Evolutionary conservation across 2,888 invertebrate genomes (phyloP), one percentile per base, ranked within the genome.

Genomic region (Limnephilus rhombicus): DNA sequence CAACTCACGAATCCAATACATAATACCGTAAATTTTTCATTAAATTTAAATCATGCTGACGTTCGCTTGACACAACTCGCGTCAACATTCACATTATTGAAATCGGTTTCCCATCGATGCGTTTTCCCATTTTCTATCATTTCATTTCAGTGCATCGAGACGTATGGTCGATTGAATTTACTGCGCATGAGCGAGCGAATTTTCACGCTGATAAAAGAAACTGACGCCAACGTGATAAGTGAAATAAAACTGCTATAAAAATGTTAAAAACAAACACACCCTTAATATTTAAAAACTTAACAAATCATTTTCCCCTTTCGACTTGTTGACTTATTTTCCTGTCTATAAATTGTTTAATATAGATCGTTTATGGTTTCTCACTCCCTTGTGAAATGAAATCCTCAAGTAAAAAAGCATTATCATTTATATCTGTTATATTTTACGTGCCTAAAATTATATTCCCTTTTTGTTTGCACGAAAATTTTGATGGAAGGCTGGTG

Each of bases 131-230:
- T 85, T 85, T 41, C 45, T 41, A n/a, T n/a, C 24, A 45, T 41
- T 45, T 41, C 85, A 85, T 45, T 85, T 85, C 85, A 85, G 41
- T 85, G 85, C 85, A 85, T 41, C 85, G 41, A 85, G 85, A 85
- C 85, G 41, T 85, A 37, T 85, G 41, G 85, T 41, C 45, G 85
- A 85, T 85, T 85, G 85, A 85, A 85, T 41, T 37, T 41, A 85
- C 45, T 85, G 85, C 85, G 85, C 85, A 85, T 85, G 85, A 45
- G n/a, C 85, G 85, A 24, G 12, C n/a, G 4, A 85, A 18, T 85
- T 41, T 85, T 85, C 45, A 85, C 41, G 41, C 85, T 83, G 31
- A 31, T 18, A 83, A 83, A 83, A 83, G 31, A 31, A 31, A 83
- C 34, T 31, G 18, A 83, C 34, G 37, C 18, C 34, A 18, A 83